phyloP scores from a whole-genome alignment of 2,888 invertebrate species.

The Drosophila nigricruria region DNA sequence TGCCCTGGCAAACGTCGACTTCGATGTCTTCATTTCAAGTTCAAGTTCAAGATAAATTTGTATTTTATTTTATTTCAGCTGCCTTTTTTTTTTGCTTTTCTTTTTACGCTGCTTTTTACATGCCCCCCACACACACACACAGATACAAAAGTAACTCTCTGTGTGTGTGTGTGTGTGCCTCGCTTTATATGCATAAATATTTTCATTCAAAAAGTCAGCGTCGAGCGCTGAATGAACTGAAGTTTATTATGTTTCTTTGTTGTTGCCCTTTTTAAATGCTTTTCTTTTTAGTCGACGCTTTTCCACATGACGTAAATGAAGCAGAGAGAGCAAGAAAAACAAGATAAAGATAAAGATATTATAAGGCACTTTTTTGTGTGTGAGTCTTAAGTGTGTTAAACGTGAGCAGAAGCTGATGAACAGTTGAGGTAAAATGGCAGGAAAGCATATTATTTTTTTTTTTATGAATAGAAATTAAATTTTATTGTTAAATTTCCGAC shows the following conservation, averaged over 20 bases:
- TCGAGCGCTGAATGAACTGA: constrained; percentile 40
- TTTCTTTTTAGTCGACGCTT: constrained; percentile 30
- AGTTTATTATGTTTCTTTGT: constrained; percentile 7
- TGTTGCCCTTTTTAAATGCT: constrained; percentile 21
- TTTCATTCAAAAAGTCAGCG: constrained; percentile 66
- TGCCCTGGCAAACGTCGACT: constrained; percentile 5
- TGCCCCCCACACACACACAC: constrained; percentile 37
- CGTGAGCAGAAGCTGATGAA: background rate
- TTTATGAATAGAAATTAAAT: background rate
- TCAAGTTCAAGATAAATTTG: constrained; percentile 84
- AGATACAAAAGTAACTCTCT: constrained; percentile 18
- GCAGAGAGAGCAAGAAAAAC: background rate
- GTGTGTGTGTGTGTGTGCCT: constrained; percentile 28
- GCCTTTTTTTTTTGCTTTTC: constrained; percentile 63
- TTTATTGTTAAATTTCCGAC: background rate
- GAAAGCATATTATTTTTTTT: background rate
- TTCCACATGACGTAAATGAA: constrained; percentile 28
- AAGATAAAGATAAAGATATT: background rate
- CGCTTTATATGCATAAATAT: constrained; percentile 75
- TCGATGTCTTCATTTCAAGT: constrained; percentile 75
- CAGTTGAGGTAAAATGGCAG: background rate
- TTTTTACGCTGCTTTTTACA: constrained; percentile 65
- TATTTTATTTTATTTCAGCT: constrained; percentile 70
- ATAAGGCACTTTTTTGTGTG: constrained; percentile 1
- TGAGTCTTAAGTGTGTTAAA: background rate